Conservation (phyloP, 2,797 vertebrate genomes). For the Synanceia verrucosa region DNA sequence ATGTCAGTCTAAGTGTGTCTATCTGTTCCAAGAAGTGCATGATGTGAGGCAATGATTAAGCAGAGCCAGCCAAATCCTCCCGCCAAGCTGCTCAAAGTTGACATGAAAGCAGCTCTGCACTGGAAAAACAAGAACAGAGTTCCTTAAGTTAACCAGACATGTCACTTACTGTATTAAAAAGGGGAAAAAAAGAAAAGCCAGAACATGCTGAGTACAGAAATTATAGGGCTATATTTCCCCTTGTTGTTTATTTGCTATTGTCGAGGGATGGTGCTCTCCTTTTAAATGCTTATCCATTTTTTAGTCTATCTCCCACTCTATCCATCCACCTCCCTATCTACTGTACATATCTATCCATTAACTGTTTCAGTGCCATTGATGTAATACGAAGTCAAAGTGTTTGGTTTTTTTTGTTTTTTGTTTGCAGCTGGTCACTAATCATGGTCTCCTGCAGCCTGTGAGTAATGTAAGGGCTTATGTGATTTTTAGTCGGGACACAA, state of each 20-base stretch:
- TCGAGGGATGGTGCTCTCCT: conserved; percentile 31
- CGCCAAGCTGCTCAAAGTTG: conserved; percentile 53
- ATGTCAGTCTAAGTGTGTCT: conserved; percentile 36
- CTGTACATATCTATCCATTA: too few species aligned
- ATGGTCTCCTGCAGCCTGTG: too few species aligned
- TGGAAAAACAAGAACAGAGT: conserved; percentile 62
- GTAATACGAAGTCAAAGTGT: too few species aligned
- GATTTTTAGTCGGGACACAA: too few species aligned
- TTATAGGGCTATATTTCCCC: conserved; percentile 44
- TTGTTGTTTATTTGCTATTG: conserved; percentile 40
- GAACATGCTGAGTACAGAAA: conserved; percentile 48
- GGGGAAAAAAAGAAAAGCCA: conserved; percentile 38
- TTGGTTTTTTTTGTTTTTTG: too few species aligned
- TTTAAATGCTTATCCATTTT: conserved; percentile 11
- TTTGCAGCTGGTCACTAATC: too few species aligned
- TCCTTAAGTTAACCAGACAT: conserved; percentile 57
- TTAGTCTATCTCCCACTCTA: not conserved
- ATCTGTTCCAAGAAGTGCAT: conserved; percentile 49
- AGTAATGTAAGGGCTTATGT: too few species aligned
- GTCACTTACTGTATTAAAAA: conserved; percentile 52
- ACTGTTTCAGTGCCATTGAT: too few species aligned
- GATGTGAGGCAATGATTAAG: conserved; percentile 64
- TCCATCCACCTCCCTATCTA: not conserved
- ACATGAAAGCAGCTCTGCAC: conserved; percentile 54
- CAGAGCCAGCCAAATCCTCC: conserved; percentile 53